Base-by-base conservation (phyloP, 2,113 vertebrate genomes). In the Hippopotamus amphibius region DNA sequence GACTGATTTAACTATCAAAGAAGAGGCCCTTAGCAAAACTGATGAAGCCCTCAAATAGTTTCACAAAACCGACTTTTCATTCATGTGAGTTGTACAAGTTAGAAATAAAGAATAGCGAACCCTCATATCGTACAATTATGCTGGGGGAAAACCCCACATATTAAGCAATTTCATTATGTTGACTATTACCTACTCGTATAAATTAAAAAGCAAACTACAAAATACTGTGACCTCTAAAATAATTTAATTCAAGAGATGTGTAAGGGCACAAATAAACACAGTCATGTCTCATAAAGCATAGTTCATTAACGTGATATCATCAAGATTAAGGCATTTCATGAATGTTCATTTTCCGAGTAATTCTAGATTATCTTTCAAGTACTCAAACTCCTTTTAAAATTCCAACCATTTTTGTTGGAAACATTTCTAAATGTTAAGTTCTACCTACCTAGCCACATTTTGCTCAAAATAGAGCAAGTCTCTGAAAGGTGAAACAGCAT, bases 161-260 rank as follows among this genome's bases (percentile, higher is more conserved):
- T 46, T 88, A 88, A 26, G n/a, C 43, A 79, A 46, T 68, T 96
- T 83, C 77, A 87, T 66, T 88, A 72, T 13, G 65, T 9, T 50
- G 37, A 76, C 43, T 13, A 96, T 57, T 96, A 72, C 90, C n/a
- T 61, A 76, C 37, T 68, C 33, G 94, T 61, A 26, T 72, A 55
- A 57, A 82, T 93, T 59, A 59, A 68, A 94, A 94, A 95, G 17
- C 26, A 95, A 96, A 92, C 48, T 83, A 89, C 71, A 77, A 86
- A 94, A 80, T 59, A 86, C 2, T 90, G 37, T 85, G 53, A 86
- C 37, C 16, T 48, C 12, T 37, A 69, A 94, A 92, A 77, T 14
- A 90, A 90, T 76, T 76, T 90, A 90, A 85, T 48, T 43, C n/a
- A 85, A 96, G 43, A 68, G 74, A 55, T 21, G 69, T 30, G 12